Evolutionary conservation across 2,797 vertebrate genomes (phyloP).

Genomic region (Parauchenoglanis ngamensis): DNA sequence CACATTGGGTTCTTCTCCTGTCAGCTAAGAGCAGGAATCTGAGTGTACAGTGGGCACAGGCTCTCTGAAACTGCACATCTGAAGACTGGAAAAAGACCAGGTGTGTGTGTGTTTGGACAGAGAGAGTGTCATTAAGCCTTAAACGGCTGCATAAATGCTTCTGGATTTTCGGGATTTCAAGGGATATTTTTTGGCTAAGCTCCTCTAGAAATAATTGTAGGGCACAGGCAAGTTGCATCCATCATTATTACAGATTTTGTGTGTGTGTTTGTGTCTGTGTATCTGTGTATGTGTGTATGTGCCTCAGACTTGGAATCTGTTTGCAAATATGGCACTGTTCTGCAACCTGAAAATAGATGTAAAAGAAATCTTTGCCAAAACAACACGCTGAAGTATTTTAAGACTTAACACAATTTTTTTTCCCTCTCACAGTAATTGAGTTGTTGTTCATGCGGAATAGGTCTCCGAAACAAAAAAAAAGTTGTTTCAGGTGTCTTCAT

Average conservation of each 20-base stretch:
- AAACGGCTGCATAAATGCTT: constrained; percentile 47
- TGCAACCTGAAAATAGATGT: constrained; percentile 20
- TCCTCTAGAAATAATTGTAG: constrained; percentile 46
- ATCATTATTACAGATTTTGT: constrained; percentile 38
- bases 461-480: background rate
- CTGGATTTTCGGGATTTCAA: constrained; percentile 35
- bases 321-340: constrained; percentile 30
- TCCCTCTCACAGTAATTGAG: background rate
- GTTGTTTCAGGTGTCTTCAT: constrained; percentile 22
- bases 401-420: background rate
- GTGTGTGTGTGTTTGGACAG: constrained; percentile 18
- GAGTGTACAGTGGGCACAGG: no score
- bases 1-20: no score
- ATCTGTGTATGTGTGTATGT: background rate
- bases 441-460: background rate
- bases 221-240: constrained; percentile 41
- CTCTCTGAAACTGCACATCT: background rate
- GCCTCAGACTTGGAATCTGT: background rate
- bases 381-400: constrained; percentile 8
- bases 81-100: background rate
- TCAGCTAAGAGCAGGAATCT: no score
- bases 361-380: background rate
- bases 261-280: constrained; percentile 26
- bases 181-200: constrained; percentile 27
- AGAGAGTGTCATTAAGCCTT: constrained; percentile 37